Conservation (phyloP, 2,113 vertebrate species). For the Rhabdomys dilectus region DNA sequence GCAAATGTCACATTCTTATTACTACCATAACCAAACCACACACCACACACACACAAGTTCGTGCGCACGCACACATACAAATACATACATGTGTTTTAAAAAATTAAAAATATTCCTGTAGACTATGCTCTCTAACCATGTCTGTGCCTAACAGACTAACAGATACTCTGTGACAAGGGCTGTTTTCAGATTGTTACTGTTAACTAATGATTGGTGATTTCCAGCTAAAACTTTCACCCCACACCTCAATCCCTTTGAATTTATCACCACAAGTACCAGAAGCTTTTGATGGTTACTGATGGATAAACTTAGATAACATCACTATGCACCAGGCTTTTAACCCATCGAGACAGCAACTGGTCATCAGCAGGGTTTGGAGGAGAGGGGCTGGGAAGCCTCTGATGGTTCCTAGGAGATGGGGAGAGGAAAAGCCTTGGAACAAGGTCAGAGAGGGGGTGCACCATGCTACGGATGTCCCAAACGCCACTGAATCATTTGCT, state of each 20-base stretch:
- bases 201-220: background rate
- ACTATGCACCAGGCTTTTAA: background rate
- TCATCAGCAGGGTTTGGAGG: too few relatives aligned
- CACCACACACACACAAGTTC: rapidly evolving
- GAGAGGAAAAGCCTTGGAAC: background rate
- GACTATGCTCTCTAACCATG: background rate
- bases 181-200: background rate
- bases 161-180: background rate
- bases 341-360: background rate
- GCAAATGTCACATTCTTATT: background rate
- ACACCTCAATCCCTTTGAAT: background rate
- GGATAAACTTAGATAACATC: background rate
- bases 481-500: background rate
- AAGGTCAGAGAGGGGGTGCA: background rate
- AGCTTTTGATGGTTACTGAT: background rate
- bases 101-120: background rate
- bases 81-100: background rate
- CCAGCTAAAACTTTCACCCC: background rate
- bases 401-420: too few relatives aligned
- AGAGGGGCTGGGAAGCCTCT: background rate
- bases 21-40: background rate
- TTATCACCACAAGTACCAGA: background rate
- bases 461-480: background rate
- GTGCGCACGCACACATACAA: background rate
- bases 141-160: background rate